Base-by-base conservation (phyloP, 2,888 invertebrate genomes). In the Gasteruption jaculator region DNA sequence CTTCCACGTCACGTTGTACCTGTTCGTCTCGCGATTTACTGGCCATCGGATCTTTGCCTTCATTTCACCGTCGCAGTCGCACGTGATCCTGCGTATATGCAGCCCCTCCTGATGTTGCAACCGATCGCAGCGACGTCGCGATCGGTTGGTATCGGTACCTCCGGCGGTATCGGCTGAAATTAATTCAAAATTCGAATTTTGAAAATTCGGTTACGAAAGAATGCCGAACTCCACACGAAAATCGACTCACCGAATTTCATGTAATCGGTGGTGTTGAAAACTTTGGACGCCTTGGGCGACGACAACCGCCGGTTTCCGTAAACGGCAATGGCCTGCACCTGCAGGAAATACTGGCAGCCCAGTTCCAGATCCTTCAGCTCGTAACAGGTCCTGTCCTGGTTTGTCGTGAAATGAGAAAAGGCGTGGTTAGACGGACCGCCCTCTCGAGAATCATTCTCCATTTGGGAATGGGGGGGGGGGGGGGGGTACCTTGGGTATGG, bases 261-360 rank as follows among this genome's bases (percentile, higher is more conserved):
- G 53, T 69, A 72, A 52, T 74, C 74, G 5, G 85, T 84, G 2
- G 85, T 86, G 61, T 87, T 86, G 55, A 83, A 78, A 36, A 86
- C 77, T 39, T 83, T 74, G 7, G 81, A 82, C 2, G 81, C 80
- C 56, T 85, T 86, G 31, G 82, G 80, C 38, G 86, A 85, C 36
- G 82, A 78, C 12, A 86, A 68, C 50, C 82, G 78, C 8, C 81
- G 78, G 34, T 77, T 74, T 2, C 85, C 86, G 57, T 77, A 86
- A 52, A 83, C 77, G 21, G 81, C 79, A 46, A 86, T 76, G 4
- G 86, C 85, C 71, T 86, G 86, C 4, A 87, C 83, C 79, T 87
- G 86, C 26, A 87, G 74, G 58, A 86, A 86, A 63, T 87, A 87
- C 69, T 81, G 77, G 1, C 84, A 84, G 59, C 83, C 79, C 5